Percentiles rank a stretch among this genome's conserved stretches.
These are phyloP conservation scores for Leucopsar rothschildi DNA, from an alignment of 2,113 vertebrate species.

Conservation along the genomic window DNA sequence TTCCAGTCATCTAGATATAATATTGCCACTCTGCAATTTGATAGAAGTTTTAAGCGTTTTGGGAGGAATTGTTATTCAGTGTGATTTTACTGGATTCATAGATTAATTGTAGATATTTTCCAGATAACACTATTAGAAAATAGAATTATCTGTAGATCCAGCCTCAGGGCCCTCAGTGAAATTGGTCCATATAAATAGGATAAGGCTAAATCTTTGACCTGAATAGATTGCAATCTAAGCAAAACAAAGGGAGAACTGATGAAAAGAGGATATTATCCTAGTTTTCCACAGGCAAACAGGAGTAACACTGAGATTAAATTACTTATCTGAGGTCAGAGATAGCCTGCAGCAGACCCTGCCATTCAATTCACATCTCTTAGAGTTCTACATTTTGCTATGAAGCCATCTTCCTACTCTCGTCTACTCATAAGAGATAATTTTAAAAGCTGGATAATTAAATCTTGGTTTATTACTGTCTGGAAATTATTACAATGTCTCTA, in stretches of 20 bases:
- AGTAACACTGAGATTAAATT: not conserved
- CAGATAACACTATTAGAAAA: not conserved
- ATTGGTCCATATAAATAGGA: not conserved
- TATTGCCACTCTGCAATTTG: not conserved
- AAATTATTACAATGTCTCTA: not conserved
- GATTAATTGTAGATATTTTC: constrained; percentile 13
- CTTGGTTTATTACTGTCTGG: not conserved
- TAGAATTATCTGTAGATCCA: not conserved
- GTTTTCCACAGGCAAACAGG: not conserved
- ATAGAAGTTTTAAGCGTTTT: not conserved
- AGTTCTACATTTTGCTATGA: not conserved
- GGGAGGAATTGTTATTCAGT: not conserved
- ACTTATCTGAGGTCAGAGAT: not conserved
- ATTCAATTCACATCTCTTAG: not conserved
- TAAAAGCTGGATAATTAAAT: not conserved
- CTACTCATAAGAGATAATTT: not conserved
- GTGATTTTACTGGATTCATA: not conserved
- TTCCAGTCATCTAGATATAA: not conserved
- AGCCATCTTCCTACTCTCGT: not conserved
- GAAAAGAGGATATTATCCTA: constrained; percentile 16
- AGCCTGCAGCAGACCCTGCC: not conserved
- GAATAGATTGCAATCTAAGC: constrained; percentile 32
- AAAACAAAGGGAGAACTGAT: constrained; percentile 15
- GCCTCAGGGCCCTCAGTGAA: not conserved
- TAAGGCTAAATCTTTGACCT: constrained; percentile 29